These are phyloP conservation scores for Phallusia fumigata DNA, from an alignment of 23 tunicate species.

Conservation along the genomic window DNA sequence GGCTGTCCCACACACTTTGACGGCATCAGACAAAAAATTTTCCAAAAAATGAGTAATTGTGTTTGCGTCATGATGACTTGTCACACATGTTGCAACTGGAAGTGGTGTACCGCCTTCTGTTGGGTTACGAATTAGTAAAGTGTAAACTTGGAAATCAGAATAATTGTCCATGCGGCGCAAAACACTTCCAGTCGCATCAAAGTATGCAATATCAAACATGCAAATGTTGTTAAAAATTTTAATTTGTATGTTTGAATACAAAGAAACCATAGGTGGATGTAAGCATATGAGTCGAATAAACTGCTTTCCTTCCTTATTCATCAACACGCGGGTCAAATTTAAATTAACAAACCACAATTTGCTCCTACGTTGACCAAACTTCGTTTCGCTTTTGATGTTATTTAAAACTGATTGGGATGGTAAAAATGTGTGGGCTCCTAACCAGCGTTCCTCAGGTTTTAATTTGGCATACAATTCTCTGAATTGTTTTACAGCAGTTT, in stretches of 20 bases:
- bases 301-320: neutral
- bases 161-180: neutral
- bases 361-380: neutral
- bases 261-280: neutral
- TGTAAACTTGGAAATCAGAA: neutral
- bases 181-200: neutral
- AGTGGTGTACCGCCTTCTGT: too few species aligned
- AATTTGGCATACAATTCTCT: neutral
- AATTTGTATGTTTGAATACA: neutral
- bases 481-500: neutral
- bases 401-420: neutral
- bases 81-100: too few species aligned
- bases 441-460: neutral
- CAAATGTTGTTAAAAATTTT: neutral
- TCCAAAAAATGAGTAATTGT: neutral
- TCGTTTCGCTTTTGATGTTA: neutral
- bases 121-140: neutral
- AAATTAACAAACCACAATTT: conserved; percentile 4
- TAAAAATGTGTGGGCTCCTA: neutral
- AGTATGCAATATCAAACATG: neutral
- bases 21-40: neutral
- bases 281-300: neutral
- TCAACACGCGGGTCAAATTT: neutral
- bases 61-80: too few species aligned
- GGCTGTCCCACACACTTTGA: neutral